phyloP scores from a whole-genome alignment of 1,140 invertebrate species.

The Leucophenga varia region DNA sequence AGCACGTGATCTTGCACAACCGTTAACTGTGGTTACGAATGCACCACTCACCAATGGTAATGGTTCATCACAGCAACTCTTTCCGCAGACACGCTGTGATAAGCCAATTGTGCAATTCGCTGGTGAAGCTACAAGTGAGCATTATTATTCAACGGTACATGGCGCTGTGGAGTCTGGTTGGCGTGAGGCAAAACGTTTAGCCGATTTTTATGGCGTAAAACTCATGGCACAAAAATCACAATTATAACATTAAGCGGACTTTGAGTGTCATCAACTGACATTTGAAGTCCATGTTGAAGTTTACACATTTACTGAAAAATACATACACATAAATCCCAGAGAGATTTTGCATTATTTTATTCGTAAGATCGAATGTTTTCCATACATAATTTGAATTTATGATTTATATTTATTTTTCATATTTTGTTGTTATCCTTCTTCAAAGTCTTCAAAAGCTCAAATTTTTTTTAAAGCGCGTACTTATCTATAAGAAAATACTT shows the following conservation, averaged over 20 bases:
- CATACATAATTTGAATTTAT: no score
- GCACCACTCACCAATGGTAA: slow-evolving; percentile 22
- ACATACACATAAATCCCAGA: no score
- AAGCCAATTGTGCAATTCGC: slow-evolving; percentile 70
- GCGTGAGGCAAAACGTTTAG: slow-evolving; percentile 67
- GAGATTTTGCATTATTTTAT: no score
- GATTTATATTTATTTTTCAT: no score
- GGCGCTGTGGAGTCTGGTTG: slow-evolving; percentile 78
- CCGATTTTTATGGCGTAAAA: slow-evolving; percentile 40
- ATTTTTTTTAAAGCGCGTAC: no score
- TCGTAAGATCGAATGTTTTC: no score
- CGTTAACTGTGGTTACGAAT: slow-evolving; percentile 33
- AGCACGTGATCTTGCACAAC: slow-evolving; percentile 59
- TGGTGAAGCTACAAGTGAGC: slow-evolving; percentile 70
- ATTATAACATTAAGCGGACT: slow-evolving; percentile 32
- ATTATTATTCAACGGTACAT: slow-evolving; percentile 76
- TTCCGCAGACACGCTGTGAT: slow-evolving; percentile 42
- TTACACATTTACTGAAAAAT: background rate
- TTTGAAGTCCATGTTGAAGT: background rate
- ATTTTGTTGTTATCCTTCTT: no score
- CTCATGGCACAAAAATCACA: slow-evolving; percentile 27
- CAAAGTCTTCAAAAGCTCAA: no score
- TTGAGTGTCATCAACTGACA: slow-evolving; percentile 12
- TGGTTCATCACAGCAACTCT: slow-evolving; percentile 6
- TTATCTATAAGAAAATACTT: no score